Evolutionary conservation across 2,113 vertebrate genomes (phyloP).

Genomic region (Pedetes capensis): DNA sequence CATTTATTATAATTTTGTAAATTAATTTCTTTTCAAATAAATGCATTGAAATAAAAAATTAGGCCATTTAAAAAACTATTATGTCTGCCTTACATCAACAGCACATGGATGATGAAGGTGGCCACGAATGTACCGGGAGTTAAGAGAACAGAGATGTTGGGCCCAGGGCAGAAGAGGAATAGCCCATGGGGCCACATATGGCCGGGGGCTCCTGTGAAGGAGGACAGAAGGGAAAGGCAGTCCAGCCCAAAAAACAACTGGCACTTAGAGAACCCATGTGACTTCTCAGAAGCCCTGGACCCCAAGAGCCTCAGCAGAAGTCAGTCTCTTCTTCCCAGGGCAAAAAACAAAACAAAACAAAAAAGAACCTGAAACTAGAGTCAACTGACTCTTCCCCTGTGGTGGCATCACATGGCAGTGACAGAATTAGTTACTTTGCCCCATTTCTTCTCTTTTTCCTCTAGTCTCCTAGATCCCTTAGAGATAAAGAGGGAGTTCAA

Average conservation of each 20-base stretch:
- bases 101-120: background rate
- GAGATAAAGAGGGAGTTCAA: constrained; percentile 1
- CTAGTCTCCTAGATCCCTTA: background rate
- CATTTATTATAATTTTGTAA: background rate
- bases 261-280: background rate
- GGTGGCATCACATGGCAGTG: accelerated
- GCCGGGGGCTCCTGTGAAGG: background rate
- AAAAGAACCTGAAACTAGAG: background rate
- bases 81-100: background rate
- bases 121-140: background rate
- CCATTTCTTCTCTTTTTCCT: background rate
- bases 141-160: background rate
- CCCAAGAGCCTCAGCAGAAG: background rate
- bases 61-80: background rate
- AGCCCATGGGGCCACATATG: no score
- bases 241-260: background rate
- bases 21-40: constrained; percentile 4
- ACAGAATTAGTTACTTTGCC: background rate
- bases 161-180: background rate
- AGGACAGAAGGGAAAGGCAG: background rate
- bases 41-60: background rate
- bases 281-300: background rate
- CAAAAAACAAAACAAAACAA: no score
- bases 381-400: background rate
- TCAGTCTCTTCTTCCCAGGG: background rate